phyloP scores from a whole-genome alignment of 2,888 invertebrate species.

The Phaedon cochleariae region DNA sequence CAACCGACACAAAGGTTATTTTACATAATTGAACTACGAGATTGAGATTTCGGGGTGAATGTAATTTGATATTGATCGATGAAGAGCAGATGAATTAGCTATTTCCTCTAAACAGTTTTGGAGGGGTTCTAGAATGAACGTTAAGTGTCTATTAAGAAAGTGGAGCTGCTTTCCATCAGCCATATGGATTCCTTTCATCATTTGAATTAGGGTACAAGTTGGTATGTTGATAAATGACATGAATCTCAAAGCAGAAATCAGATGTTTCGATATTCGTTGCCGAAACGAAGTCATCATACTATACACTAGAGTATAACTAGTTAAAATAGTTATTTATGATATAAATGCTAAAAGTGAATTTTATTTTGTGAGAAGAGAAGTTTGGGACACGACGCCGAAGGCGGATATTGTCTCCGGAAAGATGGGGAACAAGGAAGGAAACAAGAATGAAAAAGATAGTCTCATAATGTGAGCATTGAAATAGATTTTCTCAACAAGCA shows the following conservation, averaged over 20 bases:
- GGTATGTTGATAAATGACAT: not conserved
- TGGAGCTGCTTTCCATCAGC: not conserved
- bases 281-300: too few species aligned
- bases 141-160: not conserved
- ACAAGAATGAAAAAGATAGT: too few species aligned
- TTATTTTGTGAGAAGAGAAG: too few species aligned
- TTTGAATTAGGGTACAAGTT: not conserved
- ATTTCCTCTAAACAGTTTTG: conserved; percentile 9
- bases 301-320: too few species aligned
- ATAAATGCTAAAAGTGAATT: too few species aligned
- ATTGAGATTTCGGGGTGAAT: conserved; percentile 14
- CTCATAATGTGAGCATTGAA: too few species aligned
- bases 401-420: too few species aligned
- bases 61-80: conserved; percentile 15
- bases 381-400: too few species aligned
- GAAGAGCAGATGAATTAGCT: conserved; percentile 17
- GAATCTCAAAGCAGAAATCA: not conserved
- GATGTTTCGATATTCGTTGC: too few species aligned
- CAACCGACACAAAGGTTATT: conserved; percentile 13
- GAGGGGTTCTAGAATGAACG: conserved; percentile 4
- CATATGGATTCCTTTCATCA: not conserved
- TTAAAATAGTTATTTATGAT: too few species aligned
- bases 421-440: too few species aligned
- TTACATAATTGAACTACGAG: conserved; percentile 11
- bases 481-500: too few species aligned